Conservation (phyloP, 2,797 vertebrate species). For the Hemitrygon akajei region DNA sequence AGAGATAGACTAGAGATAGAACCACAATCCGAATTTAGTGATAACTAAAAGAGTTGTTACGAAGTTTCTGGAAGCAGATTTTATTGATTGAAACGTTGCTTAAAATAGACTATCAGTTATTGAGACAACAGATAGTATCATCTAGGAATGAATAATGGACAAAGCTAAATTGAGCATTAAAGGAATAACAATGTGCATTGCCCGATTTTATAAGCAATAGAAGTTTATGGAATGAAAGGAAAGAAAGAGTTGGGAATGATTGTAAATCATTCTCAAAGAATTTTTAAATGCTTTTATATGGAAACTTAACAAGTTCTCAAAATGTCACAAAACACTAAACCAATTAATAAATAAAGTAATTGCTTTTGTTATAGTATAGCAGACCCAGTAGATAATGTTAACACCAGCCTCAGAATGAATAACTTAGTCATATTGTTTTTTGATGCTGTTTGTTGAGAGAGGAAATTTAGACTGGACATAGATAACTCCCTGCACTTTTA, state of each 20-base stretch:
- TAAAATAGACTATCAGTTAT: not conserved
- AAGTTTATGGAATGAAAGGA: not conserved
- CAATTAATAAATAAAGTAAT: not conserved
- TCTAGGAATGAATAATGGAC: not conserved
- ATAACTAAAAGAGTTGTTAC: not conserved
- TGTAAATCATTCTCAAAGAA: not conserved
- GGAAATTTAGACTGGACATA: not conserved
- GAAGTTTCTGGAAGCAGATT: not conserved
- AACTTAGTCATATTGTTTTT: not conserved
- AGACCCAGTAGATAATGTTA: not conserved
- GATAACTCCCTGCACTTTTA: slow-evolving; percentile 9
- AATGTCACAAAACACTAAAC: not conserved
- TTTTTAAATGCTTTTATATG: not conserved
- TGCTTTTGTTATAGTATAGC: not conserved
- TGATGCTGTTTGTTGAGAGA: slow-evolving; percentile 9
- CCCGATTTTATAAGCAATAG: not conserved
- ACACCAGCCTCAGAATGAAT: not conserved
- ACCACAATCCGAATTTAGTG: not conserved
- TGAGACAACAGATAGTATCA: not conserved
- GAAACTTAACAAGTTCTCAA: not conserved
- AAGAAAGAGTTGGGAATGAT: not conserved
- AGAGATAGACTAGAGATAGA: not conserved
- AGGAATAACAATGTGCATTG: not conserved
- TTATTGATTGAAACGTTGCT: not conserved
- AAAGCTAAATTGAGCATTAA: not conserved